phyloP scores from a whole-genome alignment of 2,888 invertebrate species.

The Zygothrica quintamaculata region DNA sequence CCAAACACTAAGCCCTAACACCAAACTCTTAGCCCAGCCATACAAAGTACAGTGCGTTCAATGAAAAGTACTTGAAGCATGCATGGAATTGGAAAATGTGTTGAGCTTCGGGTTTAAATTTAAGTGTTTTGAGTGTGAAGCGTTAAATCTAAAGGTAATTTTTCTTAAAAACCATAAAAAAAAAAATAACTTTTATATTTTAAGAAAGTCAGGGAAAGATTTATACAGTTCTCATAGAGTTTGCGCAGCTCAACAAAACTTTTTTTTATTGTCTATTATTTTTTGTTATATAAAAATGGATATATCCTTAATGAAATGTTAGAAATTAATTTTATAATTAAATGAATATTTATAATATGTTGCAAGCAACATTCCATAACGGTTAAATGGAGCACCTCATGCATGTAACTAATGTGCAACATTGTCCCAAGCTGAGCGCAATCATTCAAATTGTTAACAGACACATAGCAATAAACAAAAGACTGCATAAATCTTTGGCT shows the following conservation, averaged over 20 bases:
- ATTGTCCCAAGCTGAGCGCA: conserved; percentile 1
- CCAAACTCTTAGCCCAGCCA: conserved; percentile 3
- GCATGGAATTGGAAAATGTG: conserved; percentile 8
- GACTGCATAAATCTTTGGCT: neutral
- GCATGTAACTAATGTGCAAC: conserved; percentile 12
- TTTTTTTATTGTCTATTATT: too few relatives aligned
- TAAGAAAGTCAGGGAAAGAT: conserved; percentile 14
- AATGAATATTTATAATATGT: too few relatives aligned
- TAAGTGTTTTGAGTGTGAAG: conserved; percentile 16
- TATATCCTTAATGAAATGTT: too few relatives aligned
- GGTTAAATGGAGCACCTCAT: conserved; percentile 1
- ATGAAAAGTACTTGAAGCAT: neutral
- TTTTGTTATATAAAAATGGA: too few relatives aligned
- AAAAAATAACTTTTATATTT: neutral
- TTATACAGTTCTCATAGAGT: too few relatives aligned
- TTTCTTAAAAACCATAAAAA: conserved; percentile 1
- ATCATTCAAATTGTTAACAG: conserved; percentile 15
- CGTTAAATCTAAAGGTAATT: conserved; percentile 33
- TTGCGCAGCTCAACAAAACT: too few relatives aligned
- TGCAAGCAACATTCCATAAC: conserved; percentile 7
- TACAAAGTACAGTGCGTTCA: conserved; percentile 10
- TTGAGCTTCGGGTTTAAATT: conserved; percentile 2
- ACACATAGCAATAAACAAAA: conserved; percentile 19
- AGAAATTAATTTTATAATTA: too few relatives aligned
- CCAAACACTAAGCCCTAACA: too few relatives aligned